These are phyloP conservation scores for Phrixothrix hirtus DNA, from an alignment of 2,888 invertebrate genomes.

Conservation along the genomic window DNA sequence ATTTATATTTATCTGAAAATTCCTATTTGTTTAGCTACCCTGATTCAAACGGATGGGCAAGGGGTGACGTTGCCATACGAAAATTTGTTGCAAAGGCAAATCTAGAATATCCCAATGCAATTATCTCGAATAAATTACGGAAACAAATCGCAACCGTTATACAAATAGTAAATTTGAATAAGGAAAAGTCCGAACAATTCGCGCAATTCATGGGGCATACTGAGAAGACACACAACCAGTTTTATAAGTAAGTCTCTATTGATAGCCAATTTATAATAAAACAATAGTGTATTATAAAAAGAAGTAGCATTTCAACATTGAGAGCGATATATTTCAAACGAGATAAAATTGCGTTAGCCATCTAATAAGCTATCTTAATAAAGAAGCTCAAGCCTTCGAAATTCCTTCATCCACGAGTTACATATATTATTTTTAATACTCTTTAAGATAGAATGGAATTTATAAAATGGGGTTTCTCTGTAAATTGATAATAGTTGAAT, in stretches of 20 bases:
- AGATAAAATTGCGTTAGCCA: no score
- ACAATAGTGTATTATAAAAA: no score
- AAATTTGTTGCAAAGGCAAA: constrained; percentile 11
- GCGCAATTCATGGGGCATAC: constrained; percentile 19
- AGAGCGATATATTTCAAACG: no score
- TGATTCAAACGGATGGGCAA: constrained; percentile 9
- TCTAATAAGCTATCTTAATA: no score
- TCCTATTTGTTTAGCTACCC: constrained; percentile 19
- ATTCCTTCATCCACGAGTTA: no score
- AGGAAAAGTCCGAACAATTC: constrained; percentile 12
- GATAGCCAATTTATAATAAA: no score
- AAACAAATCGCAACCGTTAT: constrained; percentile 23
- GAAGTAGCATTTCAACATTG: no score
- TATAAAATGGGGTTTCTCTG: no score
- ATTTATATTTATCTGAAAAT: constrained; percentile 13
- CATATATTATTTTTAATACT: no score
- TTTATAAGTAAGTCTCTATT: constrained; percentile 17
- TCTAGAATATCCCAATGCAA: constrained; percentile 14
- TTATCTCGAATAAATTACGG: constrained; percentile 14
- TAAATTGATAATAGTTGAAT: no score
- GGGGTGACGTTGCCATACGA: constrained; percentile 17
- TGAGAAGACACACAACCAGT: constrained; percentile 10
- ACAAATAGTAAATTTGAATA: constrained; percentile 16
- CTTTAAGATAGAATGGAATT: no score
- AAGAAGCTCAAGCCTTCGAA: no score